These are phyloP conservation scores for Pedetes capensis DNA, from an alignment of 2,113 vertebrate species.

Conservation along the genomic window DNA sequence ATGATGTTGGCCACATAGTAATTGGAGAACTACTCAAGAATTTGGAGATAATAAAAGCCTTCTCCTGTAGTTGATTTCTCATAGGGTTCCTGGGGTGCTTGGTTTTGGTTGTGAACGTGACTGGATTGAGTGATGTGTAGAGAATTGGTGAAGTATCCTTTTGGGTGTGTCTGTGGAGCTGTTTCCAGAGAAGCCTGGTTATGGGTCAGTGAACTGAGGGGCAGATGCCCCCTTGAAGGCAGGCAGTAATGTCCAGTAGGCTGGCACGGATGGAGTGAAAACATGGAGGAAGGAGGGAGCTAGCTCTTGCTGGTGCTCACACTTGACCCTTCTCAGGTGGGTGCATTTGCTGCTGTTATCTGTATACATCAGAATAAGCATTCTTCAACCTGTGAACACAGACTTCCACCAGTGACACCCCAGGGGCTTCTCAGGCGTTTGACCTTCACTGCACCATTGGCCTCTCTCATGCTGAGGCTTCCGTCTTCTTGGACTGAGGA, in stretches of 20 bases:
- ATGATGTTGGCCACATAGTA: background rate
- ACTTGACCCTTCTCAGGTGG: background rate
- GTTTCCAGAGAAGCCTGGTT: background rate
- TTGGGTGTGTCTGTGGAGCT: background rate
- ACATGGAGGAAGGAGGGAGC: background rate
- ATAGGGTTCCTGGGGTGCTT: background rate
- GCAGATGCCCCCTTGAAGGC: background rate
- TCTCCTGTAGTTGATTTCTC: background rate
- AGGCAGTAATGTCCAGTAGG: background rate
- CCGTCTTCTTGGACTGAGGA: background rate
- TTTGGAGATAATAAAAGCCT: background rate
- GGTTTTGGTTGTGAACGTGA: background rate
- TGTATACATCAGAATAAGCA: background rate
- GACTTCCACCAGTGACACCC: background rate
- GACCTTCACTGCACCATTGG: background rate
- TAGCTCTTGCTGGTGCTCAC: background rate
- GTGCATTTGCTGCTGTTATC: background rate
- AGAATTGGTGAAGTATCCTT: background rate
- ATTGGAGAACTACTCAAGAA: background rate
- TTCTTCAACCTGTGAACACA: background rate
- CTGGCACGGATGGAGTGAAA: background rate
- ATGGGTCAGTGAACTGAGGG: background rate
- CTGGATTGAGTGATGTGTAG: background rate
- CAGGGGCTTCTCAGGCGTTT: background rate
- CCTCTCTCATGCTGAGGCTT: background rate